phyloP scores from a whole-genome alignment of 1,140 invertebrate genomes.

The Temnothorax nylanderi region DNA sequence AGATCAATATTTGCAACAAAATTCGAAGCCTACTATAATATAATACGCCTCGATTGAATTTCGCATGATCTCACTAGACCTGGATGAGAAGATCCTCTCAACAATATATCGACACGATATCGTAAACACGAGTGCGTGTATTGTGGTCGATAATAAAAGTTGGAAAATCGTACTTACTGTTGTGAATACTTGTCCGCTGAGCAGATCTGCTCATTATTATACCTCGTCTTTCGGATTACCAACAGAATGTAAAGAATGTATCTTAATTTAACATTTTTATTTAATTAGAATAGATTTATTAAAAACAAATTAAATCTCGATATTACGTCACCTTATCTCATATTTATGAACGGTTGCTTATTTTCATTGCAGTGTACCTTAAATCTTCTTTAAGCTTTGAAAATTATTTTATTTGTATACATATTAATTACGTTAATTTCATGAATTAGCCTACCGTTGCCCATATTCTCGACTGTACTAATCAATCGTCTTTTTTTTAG shows the following conservation, averaged over 20 bases:
- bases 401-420: neutral
- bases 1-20: constrained; percentile 28
- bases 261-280: constrained; percentile 3
- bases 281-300: neutral
- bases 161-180: constrained; percentile 45
- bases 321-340: neutral
- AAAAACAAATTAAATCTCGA: constrained; percentile 8
- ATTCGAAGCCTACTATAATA: constrained; percentile 7
- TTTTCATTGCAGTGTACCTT: neutral
- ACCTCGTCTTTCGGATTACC: neutral
- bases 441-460: neutral
- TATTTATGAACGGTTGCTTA: neutral
- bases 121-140: neutral
- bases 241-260: neutral
- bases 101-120: neutral
- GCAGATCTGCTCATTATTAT: neutral
- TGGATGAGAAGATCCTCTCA: constrained; percentile 19
- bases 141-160: constrained; percentile 36
- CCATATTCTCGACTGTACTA: neutral
- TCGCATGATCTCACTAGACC: constrained; percentile 62
- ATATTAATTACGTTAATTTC: constrained; percentile 2
- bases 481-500: neutral
- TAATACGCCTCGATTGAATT: constrained; percentile 18
- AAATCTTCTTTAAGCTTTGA: neutral
- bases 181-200: neutral